A percentile compares a stretch with the other conserved stretches of the same genome.
Evolutionary conservation across 1,140 invertebrate genomes (phyloP).

Genomic region (Diorhabda sublineata): DNA sequence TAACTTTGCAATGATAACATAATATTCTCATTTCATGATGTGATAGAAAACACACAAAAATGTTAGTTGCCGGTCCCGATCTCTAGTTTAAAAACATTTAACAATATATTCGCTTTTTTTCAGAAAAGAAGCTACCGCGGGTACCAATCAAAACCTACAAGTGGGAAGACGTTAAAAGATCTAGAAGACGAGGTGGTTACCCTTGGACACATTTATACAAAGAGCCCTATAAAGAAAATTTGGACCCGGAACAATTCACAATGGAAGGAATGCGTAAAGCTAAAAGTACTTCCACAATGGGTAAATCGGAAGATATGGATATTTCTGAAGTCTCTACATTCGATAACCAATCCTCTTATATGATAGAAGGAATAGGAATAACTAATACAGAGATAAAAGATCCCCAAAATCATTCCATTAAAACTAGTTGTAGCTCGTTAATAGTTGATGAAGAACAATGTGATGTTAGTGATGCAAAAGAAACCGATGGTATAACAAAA

Average conservation of each 20-base stretch:
- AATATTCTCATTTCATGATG: no score
- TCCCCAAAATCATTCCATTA: conserved; percentile 14
- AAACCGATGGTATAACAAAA: neutral
- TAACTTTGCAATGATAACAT: no score
- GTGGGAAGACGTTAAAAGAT: conserved; percentile 66
- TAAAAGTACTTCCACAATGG: conserved; percentile 25
- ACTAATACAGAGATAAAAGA: conserved; percentile 9
- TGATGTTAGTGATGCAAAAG: conserved; percentile 9
- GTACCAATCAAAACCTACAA: conserved; percentile 64
- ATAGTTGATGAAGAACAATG: conserved; percentile 23
- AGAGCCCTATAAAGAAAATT: conserved; percentile 36
- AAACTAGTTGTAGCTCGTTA: conserved; percentile 22
- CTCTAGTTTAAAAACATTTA: no score
- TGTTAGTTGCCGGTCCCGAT: no score
- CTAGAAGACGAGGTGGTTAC: conserved; percentile 57
- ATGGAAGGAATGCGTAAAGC: conserved; percentile 36
- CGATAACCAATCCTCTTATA: conserved; percentile 14
- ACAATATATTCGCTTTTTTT: no score
- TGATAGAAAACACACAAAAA: no score
- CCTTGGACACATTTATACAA: conserved; percentile 63
- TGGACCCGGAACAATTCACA: conserved; percentile 35
- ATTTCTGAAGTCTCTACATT: conserved; percentile 27
- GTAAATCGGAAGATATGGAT: conserved; percentile 22
- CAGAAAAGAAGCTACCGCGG: conserved; percentile 50
- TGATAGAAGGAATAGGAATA: neutral